A percentile compares a stretch with the other conserved stretches of the same genome.
Evolutionary conservation across 2,797 vertebrate genomes (phyloP).

Genomic region (Columba guinea): DNA sequence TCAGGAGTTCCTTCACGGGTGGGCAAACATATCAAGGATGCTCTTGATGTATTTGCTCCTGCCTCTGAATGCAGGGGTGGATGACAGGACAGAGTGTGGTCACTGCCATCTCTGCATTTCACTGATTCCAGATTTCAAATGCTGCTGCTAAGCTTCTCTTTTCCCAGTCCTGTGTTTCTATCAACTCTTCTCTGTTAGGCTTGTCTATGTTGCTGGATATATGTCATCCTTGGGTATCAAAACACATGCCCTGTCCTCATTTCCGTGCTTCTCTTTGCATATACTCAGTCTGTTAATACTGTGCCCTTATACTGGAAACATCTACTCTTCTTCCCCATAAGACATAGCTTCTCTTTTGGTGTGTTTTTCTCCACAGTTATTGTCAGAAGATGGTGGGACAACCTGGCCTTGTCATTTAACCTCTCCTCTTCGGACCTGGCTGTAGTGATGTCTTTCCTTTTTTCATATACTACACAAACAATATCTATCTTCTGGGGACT

Average conservation of each 20-base stretch:
- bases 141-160: neutral
- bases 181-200: neutral
- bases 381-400: neutral
- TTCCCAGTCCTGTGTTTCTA: neutral
- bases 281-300: neutral
- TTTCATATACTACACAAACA: neutral
- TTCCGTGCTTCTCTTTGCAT: neutral
- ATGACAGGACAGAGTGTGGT: neutral
- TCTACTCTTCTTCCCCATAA: neutral
- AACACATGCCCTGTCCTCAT: neutral
- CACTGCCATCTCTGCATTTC: neutral
- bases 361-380: neutral
- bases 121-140: neutral
- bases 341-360: neutral
- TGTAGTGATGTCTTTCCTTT: neutral
- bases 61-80: neutral
- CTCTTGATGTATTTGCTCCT: neutral
- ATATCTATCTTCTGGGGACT: neutral
- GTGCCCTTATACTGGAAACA: neutral
- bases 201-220: neutral
- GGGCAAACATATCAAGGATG: neutral
- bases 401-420: neutral
- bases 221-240: neutral
- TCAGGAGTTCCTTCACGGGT: rapidly evolving
- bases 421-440: neutral